These are phyloP conservation scores for Thunnus thynnus DNA, from an alignment of 2,113 vertebrate species.

Conservation along the genomic window DNA sequence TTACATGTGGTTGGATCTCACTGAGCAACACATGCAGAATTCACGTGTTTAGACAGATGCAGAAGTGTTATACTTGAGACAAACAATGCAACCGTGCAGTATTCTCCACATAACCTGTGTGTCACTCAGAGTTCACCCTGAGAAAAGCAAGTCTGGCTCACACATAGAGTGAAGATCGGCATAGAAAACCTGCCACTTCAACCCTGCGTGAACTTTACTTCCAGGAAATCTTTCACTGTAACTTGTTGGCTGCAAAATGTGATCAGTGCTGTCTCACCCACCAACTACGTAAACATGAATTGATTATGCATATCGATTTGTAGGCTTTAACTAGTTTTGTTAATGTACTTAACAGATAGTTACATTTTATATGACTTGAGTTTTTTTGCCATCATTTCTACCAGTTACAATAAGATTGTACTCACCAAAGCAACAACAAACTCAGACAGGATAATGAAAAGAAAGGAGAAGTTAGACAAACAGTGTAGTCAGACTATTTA, in stretches of 20 bases:
- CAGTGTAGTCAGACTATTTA: too few species aligned
- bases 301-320: neutral
- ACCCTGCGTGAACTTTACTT: too few species aligned
- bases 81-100: conserved; percentile 17
- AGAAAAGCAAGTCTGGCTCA: conserved; percentile 10
- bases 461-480: neutral
- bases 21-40: conserved; percentile 17
- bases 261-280: neutral
- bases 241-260: too few species aligned
- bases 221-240: too few species aligned
- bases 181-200: too few species aligned
- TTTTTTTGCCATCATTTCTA: neutral
- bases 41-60: conserved; percentile 5
- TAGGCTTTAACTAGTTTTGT: neutral
- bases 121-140: neutral
- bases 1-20: conserved; percentile 32
- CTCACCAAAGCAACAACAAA: too few species aligned
- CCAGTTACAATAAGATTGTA: neutral
- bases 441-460: neutral
- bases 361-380: neutral
- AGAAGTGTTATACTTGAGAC: neutral
- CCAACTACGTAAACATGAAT: too few species aligned
- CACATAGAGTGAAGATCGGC: neutral
- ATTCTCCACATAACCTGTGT: conserved; percentile 4
- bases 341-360: neutral